Evolutionary conservation across 2,888 invertebrate genomes (phyloP).

Genomic region (Hirtodrosophila confusa): DNA sequence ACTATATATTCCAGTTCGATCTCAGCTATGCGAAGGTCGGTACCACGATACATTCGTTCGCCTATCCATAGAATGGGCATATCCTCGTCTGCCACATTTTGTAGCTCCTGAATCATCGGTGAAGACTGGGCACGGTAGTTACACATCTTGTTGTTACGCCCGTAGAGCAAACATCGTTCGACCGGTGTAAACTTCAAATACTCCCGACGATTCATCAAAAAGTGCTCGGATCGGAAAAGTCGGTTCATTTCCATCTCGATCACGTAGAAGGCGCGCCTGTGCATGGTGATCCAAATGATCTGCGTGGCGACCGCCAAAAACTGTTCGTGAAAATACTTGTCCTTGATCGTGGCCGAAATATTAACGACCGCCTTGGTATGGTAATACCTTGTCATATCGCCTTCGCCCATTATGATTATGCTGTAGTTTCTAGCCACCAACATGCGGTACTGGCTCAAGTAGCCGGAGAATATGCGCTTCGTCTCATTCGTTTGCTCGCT

Average conservation of each 20-base stretch:
- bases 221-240: constrained; percentile 82
- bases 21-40: constrained; percentile 75
- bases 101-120: constrained; percentile 79
- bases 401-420: constrained; percentile 66
- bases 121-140: constrained; percentile 81
- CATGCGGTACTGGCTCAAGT: constrained; percentile 79
- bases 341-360: constrained; percentile 73
- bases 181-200: constrained; percentile 58
- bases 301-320: constrained; percentile 79
- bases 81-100: constrained; percentile 65
- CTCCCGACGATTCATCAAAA: constrained; percentile 65
- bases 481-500: constrained; percentile 74
- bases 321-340: constrained; percentile 75
- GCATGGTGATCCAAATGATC: constrained; percentile 81
- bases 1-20: constrained; percentile 81
- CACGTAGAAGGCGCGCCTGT: constrained; percentile 75
- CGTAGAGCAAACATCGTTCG: constrained; percentile 77
- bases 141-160: constrained; percentile 71
- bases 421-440: constrained; percentile 82
- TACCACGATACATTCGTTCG: constrained; percentile 81
- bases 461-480: constrained; percentile 75
- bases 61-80: constrained; percentile 82
- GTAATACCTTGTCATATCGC: constrained; percentile 73
- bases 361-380: constrained; percentile 77
- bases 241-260: constrained; percentile 82